These are phyloP conservation scores for Alouatta palliata DNA, from an alignment of 2,113 vertebrate species.

Conservation along the genomic window DNA sequence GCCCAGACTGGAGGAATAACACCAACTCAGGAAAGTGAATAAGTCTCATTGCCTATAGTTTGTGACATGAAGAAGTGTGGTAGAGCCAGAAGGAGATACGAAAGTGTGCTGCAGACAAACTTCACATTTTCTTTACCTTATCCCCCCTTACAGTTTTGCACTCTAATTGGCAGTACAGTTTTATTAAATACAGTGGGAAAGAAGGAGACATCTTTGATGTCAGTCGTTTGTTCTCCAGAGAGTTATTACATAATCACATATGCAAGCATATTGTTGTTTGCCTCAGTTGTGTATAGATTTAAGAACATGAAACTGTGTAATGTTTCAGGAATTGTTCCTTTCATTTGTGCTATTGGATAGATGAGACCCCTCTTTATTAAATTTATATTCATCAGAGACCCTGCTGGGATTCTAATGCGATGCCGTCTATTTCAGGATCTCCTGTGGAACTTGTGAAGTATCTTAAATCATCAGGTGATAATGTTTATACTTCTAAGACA, in stretches of 20 bases:
- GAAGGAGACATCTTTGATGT: not conserved
- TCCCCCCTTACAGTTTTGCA: not conserved
- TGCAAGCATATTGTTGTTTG: slow-evolving; percentile 6
- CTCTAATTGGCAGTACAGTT: not conserved
- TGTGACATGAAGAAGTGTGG: not conserved
- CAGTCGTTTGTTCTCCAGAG: slow-evolving; percentile 1
- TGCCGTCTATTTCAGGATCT: slow-evolving; percentile 22
- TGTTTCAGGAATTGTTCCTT: slow-evolving; percentile 41
- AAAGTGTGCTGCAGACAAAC: not conserved
- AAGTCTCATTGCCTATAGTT: not conserved
- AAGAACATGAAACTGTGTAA: not conserved
- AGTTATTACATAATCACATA: not conserved
- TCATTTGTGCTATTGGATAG: not conserved
- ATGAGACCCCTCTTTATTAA: slow-evolving; percentile 1
- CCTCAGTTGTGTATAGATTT: not conserved
- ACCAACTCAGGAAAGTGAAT: not conserved
- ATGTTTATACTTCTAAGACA: slow-evolving; percentile 35
- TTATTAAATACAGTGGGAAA: not conserved
- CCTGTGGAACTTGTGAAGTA: not conserved
- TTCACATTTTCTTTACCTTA: not conserved
- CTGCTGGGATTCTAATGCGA: not conserved
- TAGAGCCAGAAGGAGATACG: not conserved
- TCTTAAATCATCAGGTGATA: slow-evolving; percentile 50
- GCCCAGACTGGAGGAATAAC: not conserved
- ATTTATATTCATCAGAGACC: not conserved